Evolutionary conservation across 2,797 vertebrate genomes (phyloP).

Genomic region (Eulemur albifrons): DNA sequence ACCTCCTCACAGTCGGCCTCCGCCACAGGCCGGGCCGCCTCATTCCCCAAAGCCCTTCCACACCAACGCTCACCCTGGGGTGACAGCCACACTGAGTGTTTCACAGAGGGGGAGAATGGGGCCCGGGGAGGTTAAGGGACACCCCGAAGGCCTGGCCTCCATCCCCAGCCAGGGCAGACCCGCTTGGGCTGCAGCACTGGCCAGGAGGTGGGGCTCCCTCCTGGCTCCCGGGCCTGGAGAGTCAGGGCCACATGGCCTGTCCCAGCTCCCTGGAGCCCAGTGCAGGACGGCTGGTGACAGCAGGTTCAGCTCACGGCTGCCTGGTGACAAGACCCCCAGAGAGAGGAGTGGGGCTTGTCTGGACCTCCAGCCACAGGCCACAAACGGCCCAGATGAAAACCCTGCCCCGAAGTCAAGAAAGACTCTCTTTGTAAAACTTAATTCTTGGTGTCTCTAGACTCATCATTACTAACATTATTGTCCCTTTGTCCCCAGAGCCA

Average conservation of each 20-base stretch:
- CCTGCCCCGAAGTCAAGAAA: not conserved
- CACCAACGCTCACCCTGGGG: accelerated
- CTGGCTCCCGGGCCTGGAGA: not conserved
- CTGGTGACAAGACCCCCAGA: not conserved
- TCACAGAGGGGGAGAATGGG: not conserved
- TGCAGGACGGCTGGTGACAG: no score
- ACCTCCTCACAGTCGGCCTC: accelerated
- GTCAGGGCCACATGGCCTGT: not conserved
- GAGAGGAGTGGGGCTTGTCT: not conserved
- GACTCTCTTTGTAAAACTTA: not conserved
- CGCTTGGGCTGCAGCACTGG: not conserved
- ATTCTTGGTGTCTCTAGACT: no score
- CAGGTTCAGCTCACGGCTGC: not conserved
- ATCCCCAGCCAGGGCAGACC: not conserved
- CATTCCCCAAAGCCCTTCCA: not conserved
- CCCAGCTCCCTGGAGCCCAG: not conserved
- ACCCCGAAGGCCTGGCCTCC: not conserved
- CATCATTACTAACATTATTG: accelerated
- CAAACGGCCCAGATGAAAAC: not conserved
- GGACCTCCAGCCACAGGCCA: not conserved
- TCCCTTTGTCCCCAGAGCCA: not conserved
- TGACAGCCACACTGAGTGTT: not conserved
- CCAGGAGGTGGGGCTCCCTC: not conserved
- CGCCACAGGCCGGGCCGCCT: accelerated
- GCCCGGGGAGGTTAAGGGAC: not conserved